Percentiles rank a stretch among this genome's conserved stretches.
Conservation (phyloP, 2,113 vertebrate species). For the Panthera tigris region DNA sequence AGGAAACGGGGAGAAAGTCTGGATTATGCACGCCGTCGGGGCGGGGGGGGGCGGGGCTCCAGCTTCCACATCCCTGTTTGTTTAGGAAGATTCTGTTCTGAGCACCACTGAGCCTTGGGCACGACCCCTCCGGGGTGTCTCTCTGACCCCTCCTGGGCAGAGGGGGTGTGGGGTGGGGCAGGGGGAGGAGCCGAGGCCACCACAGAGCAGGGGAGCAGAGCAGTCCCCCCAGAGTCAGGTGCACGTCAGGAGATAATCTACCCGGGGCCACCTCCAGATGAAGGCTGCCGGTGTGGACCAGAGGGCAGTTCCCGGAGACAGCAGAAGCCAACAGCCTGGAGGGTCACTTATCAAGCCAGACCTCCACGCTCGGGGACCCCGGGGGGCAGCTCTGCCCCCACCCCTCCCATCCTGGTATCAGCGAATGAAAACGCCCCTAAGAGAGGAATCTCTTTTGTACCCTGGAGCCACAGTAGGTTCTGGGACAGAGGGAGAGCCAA, state of each 20-base stretch:
- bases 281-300: background rate
- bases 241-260: accelerated
- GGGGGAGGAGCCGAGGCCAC: background rate
- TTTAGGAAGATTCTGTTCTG: background rate
- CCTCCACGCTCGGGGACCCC: accelerated
- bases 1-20: background rate
- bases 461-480: background rate
- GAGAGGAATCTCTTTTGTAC: background rate
- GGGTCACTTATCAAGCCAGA: accelerated
- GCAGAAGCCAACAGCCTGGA: accelerated
- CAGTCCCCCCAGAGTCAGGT: accelerated
- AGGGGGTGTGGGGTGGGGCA: too few species aligned
- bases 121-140: accelerated
- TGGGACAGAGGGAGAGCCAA: background rate
- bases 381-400: background rate
- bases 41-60: background rate
- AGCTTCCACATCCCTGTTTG: accelerated
- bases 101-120: background rate
- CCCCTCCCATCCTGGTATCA: accelerated
- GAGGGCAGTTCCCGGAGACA: accelerated
- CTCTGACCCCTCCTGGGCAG: background rate
- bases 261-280: background rate
- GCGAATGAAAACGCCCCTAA: accelerated
- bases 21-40: background rate
- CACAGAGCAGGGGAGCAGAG: background rate